Conservation (phyloP, 2,113 vertebrate species). For the Indri indri region DNA sequence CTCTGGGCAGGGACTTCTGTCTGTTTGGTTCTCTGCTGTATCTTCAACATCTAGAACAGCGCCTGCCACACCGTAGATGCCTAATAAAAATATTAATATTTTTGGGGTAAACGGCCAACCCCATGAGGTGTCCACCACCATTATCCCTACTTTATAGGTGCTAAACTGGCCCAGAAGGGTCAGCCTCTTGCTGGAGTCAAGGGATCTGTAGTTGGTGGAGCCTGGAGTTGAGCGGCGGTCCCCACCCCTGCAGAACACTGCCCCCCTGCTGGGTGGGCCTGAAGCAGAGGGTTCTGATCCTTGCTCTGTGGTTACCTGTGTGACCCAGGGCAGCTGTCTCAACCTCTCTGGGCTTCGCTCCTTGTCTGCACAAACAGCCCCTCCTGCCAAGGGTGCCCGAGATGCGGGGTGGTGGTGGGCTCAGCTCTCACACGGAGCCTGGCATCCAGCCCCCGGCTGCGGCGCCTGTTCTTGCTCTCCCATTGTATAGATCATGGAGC, state of each 20-base stretch:
- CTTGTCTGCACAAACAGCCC: background rate
- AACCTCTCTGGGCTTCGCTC: background rate
- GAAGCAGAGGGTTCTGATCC: background rate
- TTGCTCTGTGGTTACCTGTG: background rate
- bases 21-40: background rate
- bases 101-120: background rate
- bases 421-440: background rate
- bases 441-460: background rate
- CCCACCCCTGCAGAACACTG: background rate
- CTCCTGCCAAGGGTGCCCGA: background rate
- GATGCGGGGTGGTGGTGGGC: background rate
- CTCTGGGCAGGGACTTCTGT: background rate
- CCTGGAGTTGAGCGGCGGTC: fast-evolving
- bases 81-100: too few species aligned
- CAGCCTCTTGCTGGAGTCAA: background rate
- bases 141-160: background rate
- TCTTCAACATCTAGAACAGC: background rate
- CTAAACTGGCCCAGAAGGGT: background rate
- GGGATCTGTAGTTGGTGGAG: background rate
- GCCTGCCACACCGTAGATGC: background rate
- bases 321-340: background rate
- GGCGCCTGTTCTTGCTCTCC: fast-evolving
- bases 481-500: fast-evolving
- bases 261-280: too few species aligned
- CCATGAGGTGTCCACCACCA: fast-evolving